Evolutionary conservation across 2,888 invertebrate genomes (phyloP).

Genomic region (Caenorhabditis afra): DNA sequence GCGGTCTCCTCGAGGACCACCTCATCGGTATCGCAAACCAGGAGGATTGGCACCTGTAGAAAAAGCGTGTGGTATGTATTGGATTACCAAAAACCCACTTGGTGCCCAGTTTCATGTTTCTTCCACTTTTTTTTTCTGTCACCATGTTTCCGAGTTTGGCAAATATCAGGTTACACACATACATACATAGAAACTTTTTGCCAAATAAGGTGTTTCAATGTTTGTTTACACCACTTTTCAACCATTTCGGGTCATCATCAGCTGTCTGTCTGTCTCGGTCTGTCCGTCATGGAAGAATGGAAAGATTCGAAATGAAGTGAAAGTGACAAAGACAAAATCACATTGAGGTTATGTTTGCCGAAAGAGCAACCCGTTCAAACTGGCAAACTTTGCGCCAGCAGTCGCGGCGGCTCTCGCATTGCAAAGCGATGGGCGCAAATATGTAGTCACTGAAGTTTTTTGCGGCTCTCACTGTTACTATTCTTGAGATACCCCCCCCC

Average conservation of each 20-base stretch:
- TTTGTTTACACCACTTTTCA: slow-evolving; percentile 11
- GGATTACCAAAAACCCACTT: slow-evolving; percentile 4
- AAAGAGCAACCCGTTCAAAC: slow-evolving; percentile 61
- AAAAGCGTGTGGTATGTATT: slow-evolving; percentile 5
- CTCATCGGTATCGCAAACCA: slow-evolving; percentile 65
- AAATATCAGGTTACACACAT: slow-evolving; percentile 41
- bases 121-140: background rate
- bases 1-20: slow-evolving; percentile 56
- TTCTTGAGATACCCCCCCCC: slow-evolving; percentile 39
- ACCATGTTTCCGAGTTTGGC: background rate
- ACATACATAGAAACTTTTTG: slow-evolving; percentile 17
- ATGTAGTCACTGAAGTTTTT: slow-evolving; percentile 21
- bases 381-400: slow-evolving; percentile 35
- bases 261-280: slow-evolving; percentile 27
- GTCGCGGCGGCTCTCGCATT: background rate
- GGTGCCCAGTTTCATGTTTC: slow-evolving; percentile 34
- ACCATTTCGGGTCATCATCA: slow-evolving; percentile 19
- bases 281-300: background rate
- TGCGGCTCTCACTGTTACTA: slow-evolving; percentile 44
- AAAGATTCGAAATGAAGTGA: too few species aligned
- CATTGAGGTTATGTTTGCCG: slow-evolving; percentile 28
- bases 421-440: slow-evolving; percentile 34
- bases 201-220: slow-evolving; percentile 30
- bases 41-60: slow-evolving; percentile 61
- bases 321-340: too few species aligned